Percentiles rank a stretch among this genome's conserved stretches.
Conservation (phyloP, 2,797 vertebrate species). For the Lophius americanus region DNA sequence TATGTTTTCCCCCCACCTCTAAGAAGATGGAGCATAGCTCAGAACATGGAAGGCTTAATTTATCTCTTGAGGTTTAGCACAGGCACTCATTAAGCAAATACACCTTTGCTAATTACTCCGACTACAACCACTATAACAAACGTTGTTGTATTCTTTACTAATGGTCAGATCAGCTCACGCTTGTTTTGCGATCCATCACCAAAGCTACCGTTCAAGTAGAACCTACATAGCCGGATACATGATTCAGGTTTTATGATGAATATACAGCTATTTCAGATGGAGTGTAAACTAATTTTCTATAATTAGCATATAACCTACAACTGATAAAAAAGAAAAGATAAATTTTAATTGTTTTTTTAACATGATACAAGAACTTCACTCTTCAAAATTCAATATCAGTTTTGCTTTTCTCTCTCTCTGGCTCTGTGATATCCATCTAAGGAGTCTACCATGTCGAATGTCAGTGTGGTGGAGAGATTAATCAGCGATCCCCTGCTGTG, state of each 20-base stretch:
- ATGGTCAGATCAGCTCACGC: conserved; percentile 43
- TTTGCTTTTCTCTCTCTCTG: conserved; percentile 32
- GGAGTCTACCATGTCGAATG: conserved; percentile 47
- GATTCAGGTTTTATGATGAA: conserved; percentile 6
- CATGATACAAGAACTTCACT: too few relatives aligned
- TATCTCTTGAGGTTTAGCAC: conserved; percentile 56
- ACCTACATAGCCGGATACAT: conserved; percentile 3
- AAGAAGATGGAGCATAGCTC: conserved; percentile 47
- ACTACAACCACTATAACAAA: conserved; percentile 31
- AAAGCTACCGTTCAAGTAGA: conserved; percentile 36
- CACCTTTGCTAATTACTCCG: conserved; percentile 59
- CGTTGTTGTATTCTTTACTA: conserved; percentile 35
- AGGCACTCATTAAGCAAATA: conserved; percentile 58
- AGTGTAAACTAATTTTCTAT: conserved; percentile 13
- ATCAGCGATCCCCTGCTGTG: conserved; percentile 69
- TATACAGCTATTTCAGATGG: background rate
- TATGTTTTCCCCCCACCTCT: conserved; percentile 65
- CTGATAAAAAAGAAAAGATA: conserved; percentile 35
- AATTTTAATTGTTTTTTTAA: too few relatives aligned
- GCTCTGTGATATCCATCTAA: conserved; percentile 41
- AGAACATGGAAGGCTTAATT: conserved; percentile 53
- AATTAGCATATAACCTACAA: conserved; percentile 54
- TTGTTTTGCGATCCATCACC: conserved; percentile 49
- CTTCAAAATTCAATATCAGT: conserved; percentile 23
- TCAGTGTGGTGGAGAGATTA: conserved; percentile 66